Evolutionary conservation across 1,140 invertebrate species (phyloP).

Genomic region (Micrasema longulum): DNA sequence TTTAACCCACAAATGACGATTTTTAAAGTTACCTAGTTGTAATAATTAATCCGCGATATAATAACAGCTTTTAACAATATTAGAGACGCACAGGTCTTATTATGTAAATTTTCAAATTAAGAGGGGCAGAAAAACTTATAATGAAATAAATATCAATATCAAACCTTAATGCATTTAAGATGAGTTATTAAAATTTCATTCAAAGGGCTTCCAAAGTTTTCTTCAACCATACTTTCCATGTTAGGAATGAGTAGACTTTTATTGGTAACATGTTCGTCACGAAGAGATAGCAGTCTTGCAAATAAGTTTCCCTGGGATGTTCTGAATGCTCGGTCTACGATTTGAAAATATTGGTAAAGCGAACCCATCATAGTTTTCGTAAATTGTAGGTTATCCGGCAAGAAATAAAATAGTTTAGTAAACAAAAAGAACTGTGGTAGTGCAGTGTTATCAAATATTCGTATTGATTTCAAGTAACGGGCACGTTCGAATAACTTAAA

Average conservation of each 20-base stretch:
- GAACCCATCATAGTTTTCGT: conserved; percentile 9
- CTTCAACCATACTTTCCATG: conserved; percentile 78
- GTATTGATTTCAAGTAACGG: too few species aligned
- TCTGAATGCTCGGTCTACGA: conserved; percentile 68
- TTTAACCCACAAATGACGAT: too few species aligned
- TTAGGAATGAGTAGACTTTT: conserved; percentile 73
- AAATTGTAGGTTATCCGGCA: conserved; percentile 16
- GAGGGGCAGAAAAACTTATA: too few species aligned
- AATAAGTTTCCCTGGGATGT: conserved; percentile 71
- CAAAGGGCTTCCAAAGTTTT: conserved; percentile 78
- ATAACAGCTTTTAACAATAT: too few species aligned
- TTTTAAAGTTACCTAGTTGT: too few species aligned
- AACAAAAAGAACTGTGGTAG: too few species aligned
- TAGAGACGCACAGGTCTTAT: too few species aligned
- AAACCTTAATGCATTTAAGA: conserved; percentile 73
- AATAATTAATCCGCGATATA: too few species aligned
- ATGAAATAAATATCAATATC: too few species aligned
- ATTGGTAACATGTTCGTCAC: conserved; percentile 80
- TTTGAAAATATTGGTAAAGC: conserved; percentile 56
- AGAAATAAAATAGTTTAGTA: background rate
- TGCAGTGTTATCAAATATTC: too few species aligned
- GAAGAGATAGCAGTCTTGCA: conserved; percentile 78
- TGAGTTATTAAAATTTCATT: conserved; percentile 86
- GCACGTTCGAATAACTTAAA: too few species aligned
- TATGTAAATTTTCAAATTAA: too few species aligned